phyloP scores from a whole-genome alignment of 2,797 vertebrate genomes.

The Anisognathus igniventris region DNA sequence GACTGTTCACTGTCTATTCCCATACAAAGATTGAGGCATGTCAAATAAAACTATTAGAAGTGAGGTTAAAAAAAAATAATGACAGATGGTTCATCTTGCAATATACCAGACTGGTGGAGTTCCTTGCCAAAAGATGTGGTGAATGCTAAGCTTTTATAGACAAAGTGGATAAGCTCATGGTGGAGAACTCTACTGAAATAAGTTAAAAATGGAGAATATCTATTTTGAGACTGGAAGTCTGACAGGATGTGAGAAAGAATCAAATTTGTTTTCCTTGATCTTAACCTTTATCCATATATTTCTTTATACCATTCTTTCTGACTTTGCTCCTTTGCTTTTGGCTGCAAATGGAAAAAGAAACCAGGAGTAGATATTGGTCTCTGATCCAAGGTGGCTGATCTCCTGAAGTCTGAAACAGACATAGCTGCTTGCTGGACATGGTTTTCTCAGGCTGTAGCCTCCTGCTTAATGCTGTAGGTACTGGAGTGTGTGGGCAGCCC shows the following conservation, averaged over 20 bases:
- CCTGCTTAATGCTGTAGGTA: neutral
- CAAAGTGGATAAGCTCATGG: neutral
- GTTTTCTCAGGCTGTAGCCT: neutral
- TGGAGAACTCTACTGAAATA: neutral
- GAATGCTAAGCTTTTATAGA: neutral
- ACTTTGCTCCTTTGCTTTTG: neutral
- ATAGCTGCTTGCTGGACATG: neutral
- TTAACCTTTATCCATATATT: neutral
- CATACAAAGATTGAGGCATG: rapidly evolving
- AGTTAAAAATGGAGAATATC: neutral
- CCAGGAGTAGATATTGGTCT: neutral
- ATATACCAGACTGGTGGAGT: neutral
- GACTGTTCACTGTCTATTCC: neutral
- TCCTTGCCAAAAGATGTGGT: neutral
- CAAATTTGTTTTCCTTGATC: neutral
- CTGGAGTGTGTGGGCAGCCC: neutral
- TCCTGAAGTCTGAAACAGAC: neutral
- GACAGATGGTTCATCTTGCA: neutral
- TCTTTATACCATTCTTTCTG: neutral
- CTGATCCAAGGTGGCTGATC: neutral
- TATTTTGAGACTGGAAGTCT: neutral
- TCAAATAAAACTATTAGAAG: neutral
- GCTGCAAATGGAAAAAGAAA: neutral
- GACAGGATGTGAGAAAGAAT: neutral
- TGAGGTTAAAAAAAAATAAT: neutral